Base-by-base conservation (phyloP, 2,113 vertebrate genomes). In the Plestiodon gilberti region DNA sequence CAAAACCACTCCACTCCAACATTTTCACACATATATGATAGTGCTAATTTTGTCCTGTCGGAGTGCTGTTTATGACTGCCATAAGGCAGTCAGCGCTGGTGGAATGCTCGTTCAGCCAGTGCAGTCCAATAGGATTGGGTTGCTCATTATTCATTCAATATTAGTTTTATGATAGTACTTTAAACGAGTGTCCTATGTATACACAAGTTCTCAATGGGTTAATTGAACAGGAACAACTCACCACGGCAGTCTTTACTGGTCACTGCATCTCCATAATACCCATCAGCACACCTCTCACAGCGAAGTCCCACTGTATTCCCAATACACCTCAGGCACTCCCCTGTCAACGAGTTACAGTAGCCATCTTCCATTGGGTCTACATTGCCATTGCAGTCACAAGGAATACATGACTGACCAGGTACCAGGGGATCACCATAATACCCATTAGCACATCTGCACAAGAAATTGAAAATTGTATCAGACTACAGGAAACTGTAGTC, bases 261-360 rank as follows among this genome's bases (percentile, higher is more conserved):
- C 78, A 98, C 89, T 0, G 98, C 98, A 3, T 99, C 98, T 2
- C 99, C 98, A 1, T 97, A 97, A 95, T 96, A 98, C 1, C 98
- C 98, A 0, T 96, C 91, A 11, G 93, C 95, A 90, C 98, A 99
- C 70, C 92, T 95, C 74, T 99, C 97, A 77, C 98, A 99, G 93
- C 97, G 97, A 57, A 64, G 61, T 0, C 99, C 99, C 0, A 89
- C 91, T 0, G 98, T 98, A 95, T 98, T 97, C 17, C 95, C 89
- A 4, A 94, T 86, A n/a, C 99, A 99, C 82, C 95, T 98, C 75
- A 99, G 93, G 86, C 99, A 99, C 33, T 97, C 96, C 22, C 99
- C 99, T 0, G 97, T 98, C 82, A 95, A 35, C 0, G 93, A 82
- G 91, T 99, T 97, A 77, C 99, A 99, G 94, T 97, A 93, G 0